phyloP scores from a whole-genome alignment of 2,113 vertebrate species.

The Odobenus rosmarus region DNA sequence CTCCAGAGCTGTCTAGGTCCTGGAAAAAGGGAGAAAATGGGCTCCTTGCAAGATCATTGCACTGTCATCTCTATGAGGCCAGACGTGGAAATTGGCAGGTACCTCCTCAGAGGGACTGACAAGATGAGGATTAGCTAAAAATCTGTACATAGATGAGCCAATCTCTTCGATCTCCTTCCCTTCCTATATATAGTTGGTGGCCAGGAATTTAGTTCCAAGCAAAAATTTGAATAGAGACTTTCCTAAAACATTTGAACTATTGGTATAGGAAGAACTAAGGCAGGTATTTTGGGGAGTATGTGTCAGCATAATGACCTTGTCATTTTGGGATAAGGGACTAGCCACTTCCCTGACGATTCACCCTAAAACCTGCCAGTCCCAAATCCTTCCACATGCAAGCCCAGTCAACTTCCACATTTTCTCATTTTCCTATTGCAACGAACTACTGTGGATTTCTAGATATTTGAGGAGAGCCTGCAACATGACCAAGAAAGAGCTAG shows the following conservation, averaged over 20 bases:
- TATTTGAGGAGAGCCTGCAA: background rate
- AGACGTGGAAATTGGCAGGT: background rate
- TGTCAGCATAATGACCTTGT: background rate
- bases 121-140: background rate
- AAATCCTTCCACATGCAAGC: background rate
- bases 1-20: background rate
- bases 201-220: background rate
- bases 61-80: background rate
- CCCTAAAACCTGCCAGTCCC: background rate
- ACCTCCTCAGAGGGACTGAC: background rate
- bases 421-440: background rate
- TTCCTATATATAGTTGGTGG: background rate
- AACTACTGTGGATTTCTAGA: background rate
- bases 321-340: background rate
- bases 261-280: background rate
- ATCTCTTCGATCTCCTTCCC: background rate
- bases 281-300: background rate
- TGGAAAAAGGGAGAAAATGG: background rate
- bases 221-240: background rate
- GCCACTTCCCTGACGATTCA: background rate
- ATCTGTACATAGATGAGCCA: background rate
- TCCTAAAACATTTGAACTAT: background rate
- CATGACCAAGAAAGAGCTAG: background rate
- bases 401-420: background rate
- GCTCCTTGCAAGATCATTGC: background rate